phyloP scores from a whole-genome alignment of 2,113 vertebrate genomes.

The Perca fluviatilis region DNA sequence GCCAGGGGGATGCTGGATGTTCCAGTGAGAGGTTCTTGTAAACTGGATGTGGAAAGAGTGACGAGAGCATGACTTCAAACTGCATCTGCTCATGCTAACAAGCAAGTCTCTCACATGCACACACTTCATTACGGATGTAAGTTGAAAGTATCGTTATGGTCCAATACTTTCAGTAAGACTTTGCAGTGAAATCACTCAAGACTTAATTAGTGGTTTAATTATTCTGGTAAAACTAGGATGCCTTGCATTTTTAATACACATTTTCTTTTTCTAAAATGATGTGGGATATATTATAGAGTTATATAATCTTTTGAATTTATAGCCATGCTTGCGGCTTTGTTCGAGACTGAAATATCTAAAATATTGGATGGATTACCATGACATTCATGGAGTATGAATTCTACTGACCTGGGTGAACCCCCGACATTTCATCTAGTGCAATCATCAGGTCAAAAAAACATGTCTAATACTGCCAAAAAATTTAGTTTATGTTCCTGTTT shows the following conservation, averaged over 20 bases:
- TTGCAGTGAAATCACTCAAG: neutral
- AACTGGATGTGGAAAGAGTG: conserved; percentile 44
- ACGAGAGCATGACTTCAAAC: neutral
- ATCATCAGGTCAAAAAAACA: too few relatives aligned
- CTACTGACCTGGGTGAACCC: too few relatives aligned
- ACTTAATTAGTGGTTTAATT: neutral
- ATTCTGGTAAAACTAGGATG: neutral
- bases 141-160: neutral
- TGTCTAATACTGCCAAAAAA: too few relatives aligned
- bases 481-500: neutral
- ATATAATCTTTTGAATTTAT: too few relatives aligned
- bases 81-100: neutral
- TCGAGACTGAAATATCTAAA: too few relatives aligned
- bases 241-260: too few relatives aligned
- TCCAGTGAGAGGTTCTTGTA: conserved; percentile 23
- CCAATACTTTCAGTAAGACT: neutral
- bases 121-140: neutral
- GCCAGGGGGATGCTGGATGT: conserved; percentile 18
- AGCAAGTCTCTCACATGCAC: neutral
- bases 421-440: too few relatives aligned
- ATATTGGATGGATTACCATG: too few relatives aligned
- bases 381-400: too few relatives aligned
- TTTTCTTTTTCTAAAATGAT: too few relatives aligned
- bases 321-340: too few relatives aligned
- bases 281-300: too few relatives aligned